A percentile compares a stretch with the other conserved stretches of the same genome.
phyloP scores from a whole-genome alignment of 2,113 vertebrate species.

The Puntigrus tetrazona region DNA sequence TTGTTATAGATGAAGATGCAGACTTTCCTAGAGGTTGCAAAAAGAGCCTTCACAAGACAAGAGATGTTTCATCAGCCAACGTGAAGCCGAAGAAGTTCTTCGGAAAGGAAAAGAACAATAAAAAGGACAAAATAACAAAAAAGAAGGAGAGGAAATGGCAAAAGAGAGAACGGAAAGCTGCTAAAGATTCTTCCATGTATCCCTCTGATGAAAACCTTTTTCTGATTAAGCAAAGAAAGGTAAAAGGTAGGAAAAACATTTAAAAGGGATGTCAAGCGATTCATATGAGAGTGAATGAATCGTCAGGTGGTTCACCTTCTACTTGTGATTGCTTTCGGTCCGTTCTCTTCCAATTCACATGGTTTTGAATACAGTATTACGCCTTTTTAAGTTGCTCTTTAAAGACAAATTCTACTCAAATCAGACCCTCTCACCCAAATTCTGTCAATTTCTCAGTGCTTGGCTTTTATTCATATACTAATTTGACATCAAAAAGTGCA shows the following conservation, averaged over 20 bases:
- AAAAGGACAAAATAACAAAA: constrained; percentile 13
- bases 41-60: not conserved
- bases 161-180: not conserved
- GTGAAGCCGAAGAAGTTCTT: not conserved
- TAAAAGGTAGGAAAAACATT: not conserved
- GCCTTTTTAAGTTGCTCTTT: not conserved
- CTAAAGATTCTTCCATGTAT: constrained; percentile 48
- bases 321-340: not conserved
- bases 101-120: constrained; percentile 21
- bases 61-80: not conserved
- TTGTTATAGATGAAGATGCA: constrained; percentile 6
- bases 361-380: not conserved
- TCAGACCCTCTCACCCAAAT: not conserved
- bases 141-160: constrained; percentile 30
- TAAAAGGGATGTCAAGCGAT: not conserved
- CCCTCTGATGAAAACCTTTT: constrained; percentile 74
- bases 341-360: not conserved
- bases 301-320: not conserved
- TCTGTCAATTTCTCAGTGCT: too few relatives aligned
- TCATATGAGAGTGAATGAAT: not conserved
- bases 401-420: not conserved
- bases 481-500: not conserved
- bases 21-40: constrained; percentile 14
- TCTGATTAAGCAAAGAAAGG: constrained; percentile 72
- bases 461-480: not conserved